Percentiles rank a stretch among this genome's conserved stretches.
phyloP scores from a whole-genome alignment of 2,888 invertebrate species.

The Drosophila lutescens region DNA sequence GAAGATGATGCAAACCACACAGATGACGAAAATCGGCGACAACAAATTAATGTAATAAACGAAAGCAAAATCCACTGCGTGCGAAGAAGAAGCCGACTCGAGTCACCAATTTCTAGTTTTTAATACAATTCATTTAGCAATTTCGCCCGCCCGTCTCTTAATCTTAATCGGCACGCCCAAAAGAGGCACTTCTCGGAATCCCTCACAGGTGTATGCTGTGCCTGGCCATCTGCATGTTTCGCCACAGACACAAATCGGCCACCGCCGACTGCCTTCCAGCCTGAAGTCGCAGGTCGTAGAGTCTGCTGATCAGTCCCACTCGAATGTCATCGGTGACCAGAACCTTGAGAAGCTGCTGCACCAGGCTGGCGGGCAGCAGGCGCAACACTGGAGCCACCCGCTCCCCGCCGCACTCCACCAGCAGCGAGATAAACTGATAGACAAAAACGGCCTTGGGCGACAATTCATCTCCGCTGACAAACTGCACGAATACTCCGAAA shows the following conservation, averaged over 20 bases:
- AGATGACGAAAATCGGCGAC: conserved; percentile 37
- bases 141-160: conserved; percentile 35
- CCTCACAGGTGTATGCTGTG: conserved; percentile 81
- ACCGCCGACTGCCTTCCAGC: conserved; percentile 93
- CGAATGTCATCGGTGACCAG: conserved; percentile 82
- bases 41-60: conserved; percentile 70
- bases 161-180: conserved; percentile 12
- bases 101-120: conserved; percentile 49
- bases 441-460: conserved; percentile 94
- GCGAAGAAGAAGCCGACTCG: conserved; percentile 49
- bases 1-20: conserved; percentile 19
- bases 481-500: conserved; percentile 89
- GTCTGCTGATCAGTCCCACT: conserved; percentile 83
- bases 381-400: conserved; percentile 89
- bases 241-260: conserved; percentile 92
- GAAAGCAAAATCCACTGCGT: conserved; percentile 53
- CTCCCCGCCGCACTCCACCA: conserved; percentile 91
- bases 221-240: conserved; percentile 89
- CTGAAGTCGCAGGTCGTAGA: conserved; percentile 90
- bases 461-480: conserved; percentile 88
- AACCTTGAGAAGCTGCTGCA: conserved; percentile 91
- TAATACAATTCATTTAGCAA: conserved; percentile 47
- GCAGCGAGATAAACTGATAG: conserved; percentile 89
- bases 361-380: conserved; percentile 90
- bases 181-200: not conserved